A percentile compares a stretch with the other conserved stretches of the same genome.
Conservation (phyloP, 2,888 invertebrate species). For the Xestobium rufovillosum region DNA sequence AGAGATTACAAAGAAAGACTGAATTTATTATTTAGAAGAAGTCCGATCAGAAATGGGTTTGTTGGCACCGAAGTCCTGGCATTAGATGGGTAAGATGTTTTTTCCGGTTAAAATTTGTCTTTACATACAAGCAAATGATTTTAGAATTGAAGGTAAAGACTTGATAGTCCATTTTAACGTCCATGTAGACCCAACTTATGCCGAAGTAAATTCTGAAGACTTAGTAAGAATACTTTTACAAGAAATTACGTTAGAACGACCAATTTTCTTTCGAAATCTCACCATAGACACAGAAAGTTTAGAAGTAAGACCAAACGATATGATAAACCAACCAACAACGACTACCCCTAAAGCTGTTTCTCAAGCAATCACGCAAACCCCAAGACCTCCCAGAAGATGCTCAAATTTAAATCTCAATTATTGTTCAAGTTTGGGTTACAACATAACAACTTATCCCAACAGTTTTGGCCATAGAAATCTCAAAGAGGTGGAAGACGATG, state of each 20-base stretch:
- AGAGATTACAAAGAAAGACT: constrained; percentile 68
- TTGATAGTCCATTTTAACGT: constrained; percentile 79
- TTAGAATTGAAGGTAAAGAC: constrained; percentile 60
- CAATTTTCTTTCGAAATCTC: constrained; percentile 55
- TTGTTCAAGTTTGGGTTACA: constrained; percentile 67
- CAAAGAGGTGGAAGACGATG: constrained; percentile 62
- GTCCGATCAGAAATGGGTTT: constrained; percentile 67
- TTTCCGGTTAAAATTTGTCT: constrained; percentile 6
- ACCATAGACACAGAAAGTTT: constrained; percentile 59
- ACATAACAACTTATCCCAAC: constrained; percentile 78
- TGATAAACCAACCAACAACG: constrained; percentile 35
- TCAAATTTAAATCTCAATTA: constrained; percentile 58
- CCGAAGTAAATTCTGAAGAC: constrained; percentile 54
- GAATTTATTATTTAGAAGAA: constrained; percentile 65
- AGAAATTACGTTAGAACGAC: constrained; percentile 53
- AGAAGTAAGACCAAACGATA: constrained; percentile 52
- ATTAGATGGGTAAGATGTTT: constrained; percentile 65
- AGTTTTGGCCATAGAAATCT: constrained; percentile 56
- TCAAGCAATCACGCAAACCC: constrained; percentile 47
- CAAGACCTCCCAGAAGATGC: constrained; percentile 59
- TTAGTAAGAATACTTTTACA: constrained; percentile 57
- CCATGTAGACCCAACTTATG: constrained; percentile 63
- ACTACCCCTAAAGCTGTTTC: constrained; percentile 41
- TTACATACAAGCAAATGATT: constrained; percentile 21
- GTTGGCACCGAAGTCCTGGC: constrained; percentile 74